Percentiles rank a stretch among this genome's conserved stretches.
Evolutionary conservation across 2,888 invertebrate genomes (phyloP).

Genomic region (Drosophila engyochracea): DNA sequence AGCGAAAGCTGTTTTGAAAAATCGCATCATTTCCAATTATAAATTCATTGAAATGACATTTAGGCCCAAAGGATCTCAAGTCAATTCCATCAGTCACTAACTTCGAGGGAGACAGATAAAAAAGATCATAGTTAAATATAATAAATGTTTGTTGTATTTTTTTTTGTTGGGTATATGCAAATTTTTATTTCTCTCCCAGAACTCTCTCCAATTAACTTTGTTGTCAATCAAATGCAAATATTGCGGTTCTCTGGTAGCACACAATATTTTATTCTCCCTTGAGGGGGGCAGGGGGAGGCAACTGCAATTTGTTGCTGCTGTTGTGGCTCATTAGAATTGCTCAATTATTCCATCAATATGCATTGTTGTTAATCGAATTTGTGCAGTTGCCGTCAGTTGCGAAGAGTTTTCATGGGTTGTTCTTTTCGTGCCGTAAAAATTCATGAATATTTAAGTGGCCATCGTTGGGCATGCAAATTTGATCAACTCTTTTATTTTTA

Average conservation of each 20-base stretch:
- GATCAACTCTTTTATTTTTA: constrained; percentile 3
- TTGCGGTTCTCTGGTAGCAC: constrained; percentile 63
- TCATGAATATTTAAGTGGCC: constrained; percentile 77
- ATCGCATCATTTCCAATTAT: constrained; percentile 72
- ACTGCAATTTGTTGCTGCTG: constrained; percentile 72
- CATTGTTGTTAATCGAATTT: constrained; percentile 78
- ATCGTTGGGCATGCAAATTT: constrained; percentile 35
- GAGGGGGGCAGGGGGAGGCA: constrained; percentile 5
- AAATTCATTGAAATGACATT: constrained; percentile 82
- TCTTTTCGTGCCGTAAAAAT: constrained; percentile 51
- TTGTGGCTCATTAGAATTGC: constrained; percentile 81
- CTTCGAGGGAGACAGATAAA: neutral
- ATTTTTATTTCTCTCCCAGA: constrained; percentile 50
- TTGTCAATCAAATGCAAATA: constrained; percentile 81
- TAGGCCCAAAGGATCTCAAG: constrained; percentile 58
- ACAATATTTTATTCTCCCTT: constrained; percentile 14
- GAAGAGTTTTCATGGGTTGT: neutral
- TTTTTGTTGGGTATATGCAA: constrained; percentile 61
- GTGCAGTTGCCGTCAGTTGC: constrained; percentile 26
- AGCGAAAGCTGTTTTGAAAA: constrained; percentile 45
- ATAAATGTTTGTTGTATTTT: constrained; percentile 69
- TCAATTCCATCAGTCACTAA: constrained; percentile 66
- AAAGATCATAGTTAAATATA: constrained; percentile 65
- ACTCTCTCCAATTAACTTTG: constrained; percentile 81
- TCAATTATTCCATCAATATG: constrained; percentile 84